Base-by-base conservation (phyloP, 1,140 invertebrate genomes). In the Danaus plexippus region DNA sequence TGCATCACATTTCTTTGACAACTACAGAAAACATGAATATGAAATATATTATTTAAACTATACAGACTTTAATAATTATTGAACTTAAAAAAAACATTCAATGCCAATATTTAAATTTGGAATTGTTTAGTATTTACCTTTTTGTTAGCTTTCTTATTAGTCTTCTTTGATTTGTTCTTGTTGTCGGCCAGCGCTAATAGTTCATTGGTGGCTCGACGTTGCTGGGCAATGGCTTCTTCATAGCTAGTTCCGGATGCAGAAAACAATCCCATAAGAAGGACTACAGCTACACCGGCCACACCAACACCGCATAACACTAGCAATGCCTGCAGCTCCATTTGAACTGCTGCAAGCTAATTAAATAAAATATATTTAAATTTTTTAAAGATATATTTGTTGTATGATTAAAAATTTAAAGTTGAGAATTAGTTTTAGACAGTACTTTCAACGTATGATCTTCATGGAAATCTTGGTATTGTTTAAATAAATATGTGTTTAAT, bases 241-340 rank as follows among this genome's bases (percentile, higher is more conserved):
- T 86, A 86, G 56, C 78, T 86, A 11, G 83, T 86, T 11, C 83
- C 80, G 10, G 80, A 77, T 40, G 77, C 61, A 9, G 81, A 85
- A 61, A 86, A 86, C 51, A 86, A 59, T 7, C 83, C 75, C 78
- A 85, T 81, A 2, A 86, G 71, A 11, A 86, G 71, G 10, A 86
- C 59, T n/a, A 86, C 75, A 12, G 80, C 83, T 13, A 73, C 67
- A 5, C 71, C 75, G n/a, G 75, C 75, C n/a, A 86, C 78, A 41
- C 77, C 80, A 40, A 83, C 66, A 15, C 83, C 80, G 61, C 83
- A 77, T 15, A 84, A 60, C 50, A 86, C 74, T 59, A 86, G 67
- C 67, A 81, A 71, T 69, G 80, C 80, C 58, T 83, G 83, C 74
- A 86, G 80, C 72, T 86, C 83, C 83, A 86, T 85, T 61, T 63